A percentile compares a stretch with the other conserved stretches of the same genome.
These are phyloP conservation scores for Hydrophis major DNA, from an alignment of 2,797 vertebrate species.

Conservation along the genomic window DNA sequence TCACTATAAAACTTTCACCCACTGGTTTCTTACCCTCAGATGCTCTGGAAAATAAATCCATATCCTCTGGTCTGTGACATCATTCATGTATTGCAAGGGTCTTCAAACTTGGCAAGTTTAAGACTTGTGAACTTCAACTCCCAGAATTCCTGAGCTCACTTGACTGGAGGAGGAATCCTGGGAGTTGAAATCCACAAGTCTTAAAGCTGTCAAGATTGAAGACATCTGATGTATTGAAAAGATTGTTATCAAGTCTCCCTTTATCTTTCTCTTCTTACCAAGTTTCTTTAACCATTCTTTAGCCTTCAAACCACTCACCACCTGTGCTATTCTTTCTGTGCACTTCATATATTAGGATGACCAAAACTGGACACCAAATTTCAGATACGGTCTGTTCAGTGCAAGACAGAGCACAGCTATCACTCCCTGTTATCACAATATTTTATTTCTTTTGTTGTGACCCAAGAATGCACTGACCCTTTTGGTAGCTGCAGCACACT, in stretches of 20 bases:
- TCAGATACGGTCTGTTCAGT: not conserved
- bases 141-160: too few species aligned
- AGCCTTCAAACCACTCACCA: not conserved
- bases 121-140: too few species aligned
- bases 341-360: not conserved
- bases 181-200: too few species aligned
- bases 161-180: too few species aligned
- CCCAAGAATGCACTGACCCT: not conserved
- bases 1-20: not conserved
- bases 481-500: not conserved
- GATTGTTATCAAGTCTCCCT: not conserved
- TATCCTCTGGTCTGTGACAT: not conserved
- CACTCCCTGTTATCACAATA: not conserved
- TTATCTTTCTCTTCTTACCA: not conserved
- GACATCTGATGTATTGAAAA: not conserved
- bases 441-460: not conserved
- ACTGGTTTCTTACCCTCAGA: not conserved
- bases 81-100: not conserved
- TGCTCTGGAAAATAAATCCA: not conserved
- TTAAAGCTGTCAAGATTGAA: too few species aligned
- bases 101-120: too few species aligned
- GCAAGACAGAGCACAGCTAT: not conserved
- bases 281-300: not conserved
- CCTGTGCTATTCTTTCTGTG: not conserved
- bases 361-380: not conserved